These are phyloP conservation scores for Masticophis lateralis DNA, from an alignment of 2,797 vertebrate species.

Conservation along the genomic window DNA sequence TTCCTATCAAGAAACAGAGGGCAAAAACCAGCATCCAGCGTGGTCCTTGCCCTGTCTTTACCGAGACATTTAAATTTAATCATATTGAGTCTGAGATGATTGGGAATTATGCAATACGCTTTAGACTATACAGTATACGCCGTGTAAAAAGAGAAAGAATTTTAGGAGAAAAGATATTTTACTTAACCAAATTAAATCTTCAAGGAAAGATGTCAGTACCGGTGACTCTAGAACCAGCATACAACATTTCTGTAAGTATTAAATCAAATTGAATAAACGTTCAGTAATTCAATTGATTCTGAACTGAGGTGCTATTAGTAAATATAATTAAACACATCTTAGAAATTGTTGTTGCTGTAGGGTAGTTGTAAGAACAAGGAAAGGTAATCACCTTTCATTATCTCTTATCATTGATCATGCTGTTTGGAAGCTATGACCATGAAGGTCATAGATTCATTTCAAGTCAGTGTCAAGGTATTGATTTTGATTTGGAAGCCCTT, in stretches of 20 bases:
- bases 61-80: conserved; percentile 92
- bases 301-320: conserved; percentile 33
- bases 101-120: conserved; percentile 90
- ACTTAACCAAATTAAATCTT: conserved; percentile 97
- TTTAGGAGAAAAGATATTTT: conserved; percentile 96
- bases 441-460: background rate
- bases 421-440: background rate
- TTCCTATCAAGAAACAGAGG: conserved; percentile 94
- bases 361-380: background rate
- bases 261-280: conserved; percentile 59
- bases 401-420: background rate
- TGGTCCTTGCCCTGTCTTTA: conserved; percentile 91
- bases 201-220: conserved; percentile 96
- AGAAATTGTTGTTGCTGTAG: background rate
- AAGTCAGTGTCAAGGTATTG: background rate
- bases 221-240: conserved; percentile 90
- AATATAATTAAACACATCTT: conserved; percentile 10
- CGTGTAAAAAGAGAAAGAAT: conserved; percentile 96
- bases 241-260: conserved; percentile 86
- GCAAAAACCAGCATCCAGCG: conserved; percentile 90
- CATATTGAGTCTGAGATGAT: conserved; percentile 96
- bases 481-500: background rate
- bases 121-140: conserved; percentile 90
- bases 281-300: conserved; percentile 34
- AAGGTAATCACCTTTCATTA: background rate